A percentile compares a stretch with the other conserved stretches of the same genome.
Conservation (phyloP, 2,797 vertebrate species). For the Micromesistius poutassou region DNA sequence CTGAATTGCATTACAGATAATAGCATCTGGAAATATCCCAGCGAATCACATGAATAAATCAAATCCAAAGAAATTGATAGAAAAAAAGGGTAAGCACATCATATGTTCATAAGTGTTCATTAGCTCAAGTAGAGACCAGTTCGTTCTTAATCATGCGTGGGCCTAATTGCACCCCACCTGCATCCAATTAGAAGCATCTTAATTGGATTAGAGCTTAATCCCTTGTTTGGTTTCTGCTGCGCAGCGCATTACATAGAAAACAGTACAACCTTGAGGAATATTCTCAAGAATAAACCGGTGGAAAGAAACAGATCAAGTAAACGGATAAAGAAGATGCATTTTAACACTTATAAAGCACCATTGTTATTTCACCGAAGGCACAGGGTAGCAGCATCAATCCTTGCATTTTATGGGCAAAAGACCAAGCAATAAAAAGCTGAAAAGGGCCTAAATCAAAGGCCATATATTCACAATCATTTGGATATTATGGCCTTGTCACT, state of each 20-base stretch:
- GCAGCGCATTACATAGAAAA: neutral
- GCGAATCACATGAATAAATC: neutral
- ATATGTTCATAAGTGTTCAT: neutral
- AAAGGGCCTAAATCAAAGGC: no score
- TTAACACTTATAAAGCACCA: neutral
- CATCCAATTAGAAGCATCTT: neutral
- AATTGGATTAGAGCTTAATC: neutral
- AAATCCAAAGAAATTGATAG: neutral
- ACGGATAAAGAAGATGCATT: neutral
- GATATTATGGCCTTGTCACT: no score
- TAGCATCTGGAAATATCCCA: neutral
- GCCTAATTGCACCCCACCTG: neutral
- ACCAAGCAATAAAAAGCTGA: no score
- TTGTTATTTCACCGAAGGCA: neutral
- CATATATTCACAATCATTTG: no score
- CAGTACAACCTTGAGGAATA: neutral
- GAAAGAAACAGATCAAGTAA: neutral
- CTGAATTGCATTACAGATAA: neutral
- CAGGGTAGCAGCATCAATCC: neutral
- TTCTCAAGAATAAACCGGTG: neutral
- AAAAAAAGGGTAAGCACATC: neutral
- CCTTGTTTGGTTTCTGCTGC: neutral
- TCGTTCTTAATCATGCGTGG: neutral
- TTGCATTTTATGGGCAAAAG: neutral
- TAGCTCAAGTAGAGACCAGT: neutral